Percentiles rank a stretch among this genome's conserved stretches.
Evolutionary conservation across 2,113 vertebrate genomes (phyloP).

Genomic region (Notothenia coriiceps): DNA sequence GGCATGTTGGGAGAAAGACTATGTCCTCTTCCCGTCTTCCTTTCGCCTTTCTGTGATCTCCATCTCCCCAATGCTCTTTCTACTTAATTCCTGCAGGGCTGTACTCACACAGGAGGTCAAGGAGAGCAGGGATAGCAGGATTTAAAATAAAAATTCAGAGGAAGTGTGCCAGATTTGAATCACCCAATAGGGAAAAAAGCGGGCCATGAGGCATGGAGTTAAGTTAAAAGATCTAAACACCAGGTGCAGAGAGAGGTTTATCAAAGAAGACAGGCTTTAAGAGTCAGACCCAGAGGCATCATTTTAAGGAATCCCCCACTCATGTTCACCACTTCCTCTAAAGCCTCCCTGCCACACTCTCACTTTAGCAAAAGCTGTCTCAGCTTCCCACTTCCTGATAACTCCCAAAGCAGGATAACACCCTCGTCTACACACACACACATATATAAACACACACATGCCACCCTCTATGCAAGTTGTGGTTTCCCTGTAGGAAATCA

Average conservation of each 20-base stretch:
- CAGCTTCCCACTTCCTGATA: constrained; percentile 45
- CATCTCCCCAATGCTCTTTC: not conserved
- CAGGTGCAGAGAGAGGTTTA: constrained; percentile 34
- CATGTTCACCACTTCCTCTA: constrained; percentile 39
- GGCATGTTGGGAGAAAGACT: not conserved
- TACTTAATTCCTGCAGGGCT: not conserved
- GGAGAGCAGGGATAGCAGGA: constrained; percentile 3
- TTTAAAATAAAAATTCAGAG: not conserved
- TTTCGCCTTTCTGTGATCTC: constrained; percentile 1
- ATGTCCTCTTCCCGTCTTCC: constrained; percentile 27
- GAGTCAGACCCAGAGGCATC: constrained; percentile 24
- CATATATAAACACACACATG: constrained; percentile 1
- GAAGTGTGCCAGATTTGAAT: not conserved
- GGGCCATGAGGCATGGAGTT: not conserved
- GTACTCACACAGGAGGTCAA: constrained; percentile 16
- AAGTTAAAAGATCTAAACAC: not conserved
- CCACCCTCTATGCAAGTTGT: constrained; percentile 25
- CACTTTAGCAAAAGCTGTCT: constrained; percentile 35
- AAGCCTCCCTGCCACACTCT: constrained; percentile 25
- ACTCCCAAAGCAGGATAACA: constrained; percentile 32
- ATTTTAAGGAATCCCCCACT: constrained; percentile 27
- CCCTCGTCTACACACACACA: constrained; percentile 3
- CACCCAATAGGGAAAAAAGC: too few relatives aligned
- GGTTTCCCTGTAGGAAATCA: constrained; percentile 68
- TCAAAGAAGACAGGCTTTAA: constrained; percentile 18